These are phyloP conservation scores for Ictalurus punctatus DNA, from an alignment of 2,113 vertebrate genomes.

Conservation along the genomic window DNA sequence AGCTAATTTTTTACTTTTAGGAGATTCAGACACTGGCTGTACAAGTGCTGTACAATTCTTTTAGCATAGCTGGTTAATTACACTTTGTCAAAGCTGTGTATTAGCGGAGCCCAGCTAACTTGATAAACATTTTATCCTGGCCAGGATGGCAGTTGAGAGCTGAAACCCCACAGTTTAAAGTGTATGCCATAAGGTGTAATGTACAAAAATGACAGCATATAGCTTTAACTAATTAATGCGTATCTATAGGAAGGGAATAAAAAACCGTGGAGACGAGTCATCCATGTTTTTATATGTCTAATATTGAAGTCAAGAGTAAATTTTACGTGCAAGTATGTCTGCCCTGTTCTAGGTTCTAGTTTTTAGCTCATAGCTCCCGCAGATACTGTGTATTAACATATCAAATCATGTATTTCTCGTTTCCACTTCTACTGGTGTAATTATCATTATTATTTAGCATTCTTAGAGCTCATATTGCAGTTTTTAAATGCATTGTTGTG, in stretches of 20 bases:
- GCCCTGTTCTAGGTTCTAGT: not conserved
- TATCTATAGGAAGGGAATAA: not conserved
- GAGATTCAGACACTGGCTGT: too few species aligned
- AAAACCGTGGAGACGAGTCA: not conserved
- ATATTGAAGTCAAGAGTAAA: constrained; percentile 15
- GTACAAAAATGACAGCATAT: not conserved
- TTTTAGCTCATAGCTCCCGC: constrained; percentile 50
- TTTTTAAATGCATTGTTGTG: not conserved
- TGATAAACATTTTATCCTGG: too few species aligned
- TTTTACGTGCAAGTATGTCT: not conserved
- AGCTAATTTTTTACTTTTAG: too few species aligned
- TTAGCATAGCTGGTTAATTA: too few species aligned
- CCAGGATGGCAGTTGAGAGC: too few species aligned
- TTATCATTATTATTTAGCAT: not conserved
- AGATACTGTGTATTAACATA: constrained; percentile 31
- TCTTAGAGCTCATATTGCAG: not conserved
- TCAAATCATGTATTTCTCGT: not conserved
- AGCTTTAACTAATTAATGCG: not conserved
- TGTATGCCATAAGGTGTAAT: not conserved
- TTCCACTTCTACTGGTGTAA: not conserved
- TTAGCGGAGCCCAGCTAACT: too few species aligned
- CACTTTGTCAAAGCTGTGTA: too few species aligned
- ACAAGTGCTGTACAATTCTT: too few species aligned
- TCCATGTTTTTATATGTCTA: not conserved
- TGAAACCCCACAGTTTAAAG: not conserved